These are phyloP conservation scores for Dexiosoma caninum DNA, from an alignment of 2,888 invertebrate genomes.

Conservation along the genomic window DNA sequence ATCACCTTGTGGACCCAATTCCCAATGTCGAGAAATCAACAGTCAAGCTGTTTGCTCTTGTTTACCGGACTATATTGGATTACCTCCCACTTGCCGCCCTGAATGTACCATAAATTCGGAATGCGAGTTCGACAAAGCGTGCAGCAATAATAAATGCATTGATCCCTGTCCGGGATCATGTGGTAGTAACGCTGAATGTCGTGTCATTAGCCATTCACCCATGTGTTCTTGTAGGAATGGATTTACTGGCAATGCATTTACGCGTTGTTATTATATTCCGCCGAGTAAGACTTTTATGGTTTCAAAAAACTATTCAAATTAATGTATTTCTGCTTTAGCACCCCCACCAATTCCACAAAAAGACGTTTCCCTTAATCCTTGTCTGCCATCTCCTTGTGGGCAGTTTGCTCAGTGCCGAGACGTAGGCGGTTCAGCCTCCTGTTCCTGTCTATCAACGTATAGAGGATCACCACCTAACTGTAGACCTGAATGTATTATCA, in stretches of 20 bases:
- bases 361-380: constrained; percentile 80
- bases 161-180: constrained; percentile 83
- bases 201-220: constrained; percentile 86
- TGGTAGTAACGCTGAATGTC: constrained; percentile 83
- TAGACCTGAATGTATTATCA: constrained; percentile 84
- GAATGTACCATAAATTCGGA: constrained; percentile 84
- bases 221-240: constrained; percentile 85
- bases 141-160: constrained; percentile 82
- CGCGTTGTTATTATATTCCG: constrained; percentile 80
- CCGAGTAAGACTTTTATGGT: constrained; percentile 70
- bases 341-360: constrained; percentile 66
- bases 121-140: constrained; percentile 81
- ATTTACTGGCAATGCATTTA: constrained; percentile 87
- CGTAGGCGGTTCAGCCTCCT: constrained; percentile 81
- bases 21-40: constrained; percentile 81
- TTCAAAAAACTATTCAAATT: background rate
- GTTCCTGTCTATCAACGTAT: constrained; percentile 83
- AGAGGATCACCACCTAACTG: constrained; percentile 85
- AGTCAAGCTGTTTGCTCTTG: constrained; percentile 82
- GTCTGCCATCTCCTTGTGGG: constrained; percentile 86
- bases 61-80: constrained; percentile 80
- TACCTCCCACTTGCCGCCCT: constrained; percentile 83
- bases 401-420: constrained; percentile 84
- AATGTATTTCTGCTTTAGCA: constrained; percentile 4
- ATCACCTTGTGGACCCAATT: constrained; percentile 84